phyloP scores from a whole-genome alignment of 2,888 invertebrate species.

The Carcina quercana region DNA sequence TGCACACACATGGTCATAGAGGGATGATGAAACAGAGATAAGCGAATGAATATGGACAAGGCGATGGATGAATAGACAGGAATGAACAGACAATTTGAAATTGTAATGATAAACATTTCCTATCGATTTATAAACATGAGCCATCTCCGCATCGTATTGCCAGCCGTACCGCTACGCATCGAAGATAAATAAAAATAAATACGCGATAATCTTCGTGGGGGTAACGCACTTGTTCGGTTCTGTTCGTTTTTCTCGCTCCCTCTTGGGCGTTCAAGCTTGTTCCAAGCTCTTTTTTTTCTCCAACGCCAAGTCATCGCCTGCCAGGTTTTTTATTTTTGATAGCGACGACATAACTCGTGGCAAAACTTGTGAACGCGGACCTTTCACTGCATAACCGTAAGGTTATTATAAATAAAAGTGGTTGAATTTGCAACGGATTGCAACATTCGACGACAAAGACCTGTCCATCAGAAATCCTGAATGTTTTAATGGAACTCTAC shows the following conservation, averaged over 20 bases:
- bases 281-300: slow-evolving; percentile 46
- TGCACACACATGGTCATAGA: too few relatives aligned
- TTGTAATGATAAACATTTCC: slow-evolving; percentile 20
- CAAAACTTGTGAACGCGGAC: slow-evolving; percentile 40
- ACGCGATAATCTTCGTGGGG: slow-evolving; percentile 63
- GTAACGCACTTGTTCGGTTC: slow-evolving; percentile 69
- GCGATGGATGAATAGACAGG: slow-evolving; percentile 6
- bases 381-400: slow-evolving; percentile 45
- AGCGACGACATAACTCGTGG: slow-evolving; percentile 42
- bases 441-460: too few relatives aligned
- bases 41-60: neutral
- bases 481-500: too few relatives aligned
- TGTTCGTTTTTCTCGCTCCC: slow-evolving; percentile 44
- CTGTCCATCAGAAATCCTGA: slow-evolving; percentile 12
- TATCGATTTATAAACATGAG: slow-evolving; percentile 22
- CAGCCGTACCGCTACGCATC: slow-evolving; percentile 30
- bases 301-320: slow-evolving; percentile 61
- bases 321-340: slow-evolving; percentile 57
- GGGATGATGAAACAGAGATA: too few relatives aligned
- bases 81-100: slow-evolving; percentile 11
- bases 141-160: slow-evolving; percentile 18
- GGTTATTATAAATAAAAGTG: too few relatives aligned
- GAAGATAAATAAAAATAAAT: slow-evolving; percentile 56
- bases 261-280: slow-evolving; percentile 38
- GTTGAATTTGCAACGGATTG: slow-evolving; percentile 18